Conservation (phyloP, 2,113 vertebrate genomes). For the Lota lota region DNA sequence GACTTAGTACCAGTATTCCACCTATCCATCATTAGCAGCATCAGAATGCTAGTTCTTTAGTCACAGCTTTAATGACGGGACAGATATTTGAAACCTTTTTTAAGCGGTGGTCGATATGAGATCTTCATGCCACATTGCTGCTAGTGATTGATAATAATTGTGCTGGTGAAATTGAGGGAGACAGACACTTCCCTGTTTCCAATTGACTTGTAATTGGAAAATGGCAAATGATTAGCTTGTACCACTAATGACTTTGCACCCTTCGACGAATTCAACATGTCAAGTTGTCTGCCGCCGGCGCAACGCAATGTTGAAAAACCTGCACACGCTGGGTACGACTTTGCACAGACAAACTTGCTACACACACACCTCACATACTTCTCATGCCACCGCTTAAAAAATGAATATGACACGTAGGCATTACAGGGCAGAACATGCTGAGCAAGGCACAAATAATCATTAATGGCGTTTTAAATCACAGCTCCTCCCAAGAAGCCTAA, state of each 20-base stretch:
- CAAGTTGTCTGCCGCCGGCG: conserved; percentile 41
- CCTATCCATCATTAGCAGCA: conserved; percentile 53
- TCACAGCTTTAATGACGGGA: not conserved
- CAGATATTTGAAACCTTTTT: conserved; percentile 5
- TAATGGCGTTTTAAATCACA: no score
- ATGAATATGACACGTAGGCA: no score
- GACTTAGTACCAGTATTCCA: conserved; percentile 33
- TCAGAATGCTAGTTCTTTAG: conserved; percentile 30
- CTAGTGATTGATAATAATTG: conserved; percentile 55
- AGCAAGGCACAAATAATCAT: no score
- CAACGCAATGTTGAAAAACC: conserved; percentile 34
- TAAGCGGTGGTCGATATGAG: conserved; percentile 23
- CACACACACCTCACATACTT: conserved; percentile 32
- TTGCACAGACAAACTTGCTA: conserved; percentile 27
- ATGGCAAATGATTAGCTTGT: conserved; percentile 57
- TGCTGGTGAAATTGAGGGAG: conserved; percentile 12
- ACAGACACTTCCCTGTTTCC: conserved; percentile 43
- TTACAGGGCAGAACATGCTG: no score
- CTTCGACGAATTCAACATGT: conserved; percentile 17
- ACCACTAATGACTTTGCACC: conserved; percentile 54
- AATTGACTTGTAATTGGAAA: conserved; percentile 64
- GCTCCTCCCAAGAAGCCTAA: no score
- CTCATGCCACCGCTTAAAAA: no score
- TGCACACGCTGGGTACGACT: conserved; percentile 19
- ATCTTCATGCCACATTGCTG: not conserved